phyloP scores from a whole-genome alignment of 2,113 vertebrate species.

The Mungos mungo region DNA sequence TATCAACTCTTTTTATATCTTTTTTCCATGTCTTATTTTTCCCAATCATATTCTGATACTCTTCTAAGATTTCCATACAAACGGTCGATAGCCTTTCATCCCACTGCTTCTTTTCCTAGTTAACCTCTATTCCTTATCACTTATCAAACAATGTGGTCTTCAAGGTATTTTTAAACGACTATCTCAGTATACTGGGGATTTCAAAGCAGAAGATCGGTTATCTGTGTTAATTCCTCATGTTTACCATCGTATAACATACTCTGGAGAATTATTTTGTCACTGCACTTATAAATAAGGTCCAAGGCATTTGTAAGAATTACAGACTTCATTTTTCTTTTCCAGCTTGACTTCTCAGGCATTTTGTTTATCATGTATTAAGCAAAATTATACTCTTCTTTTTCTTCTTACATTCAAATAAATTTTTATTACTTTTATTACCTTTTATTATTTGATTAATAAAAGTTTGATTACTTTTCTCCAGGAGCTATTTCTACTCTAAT shows the following conservation, averaged over 20 bases:
- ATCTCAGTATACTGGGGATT: background rate
- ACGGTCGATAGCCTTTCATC: background rate
- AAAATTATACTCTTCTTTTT: background rate
- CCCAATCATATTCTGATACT: background rate
- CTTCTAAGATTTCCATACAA: background rate
- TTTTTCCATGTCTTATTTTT: background rate
- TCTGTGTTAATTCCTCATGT: background rate
- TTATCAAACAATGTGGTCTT: background rate
- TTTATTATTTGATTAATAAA: background rate
- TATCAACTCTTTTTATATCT: background rate
- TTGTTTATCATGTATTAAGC: background rate
- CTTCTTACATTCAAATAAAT: background rate
- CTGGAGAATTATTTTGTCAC: background rate
- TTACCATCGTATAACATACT: background rate
- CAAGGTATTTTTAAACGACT: background rate
- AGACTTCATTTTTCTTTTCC: background rate
- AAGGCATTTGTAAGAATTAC: background rate
- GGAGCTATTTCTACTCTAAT: background rate
- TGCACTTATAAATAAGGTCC: background rate
- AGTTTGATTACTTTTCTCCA: background rate
- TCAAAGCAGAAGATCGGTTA: background rate
- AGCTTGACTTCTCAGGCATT: background rate
- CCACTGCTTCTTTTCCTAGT: background rate
- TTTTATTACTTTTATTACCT: background rate
- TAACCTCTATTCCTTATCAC: background rate